Evolutionary conservation across 2,113 vertebrate species (phyloP), one percentile per base, ranked within the genome.

Genomic region (Lagopus leucura): DNA sequence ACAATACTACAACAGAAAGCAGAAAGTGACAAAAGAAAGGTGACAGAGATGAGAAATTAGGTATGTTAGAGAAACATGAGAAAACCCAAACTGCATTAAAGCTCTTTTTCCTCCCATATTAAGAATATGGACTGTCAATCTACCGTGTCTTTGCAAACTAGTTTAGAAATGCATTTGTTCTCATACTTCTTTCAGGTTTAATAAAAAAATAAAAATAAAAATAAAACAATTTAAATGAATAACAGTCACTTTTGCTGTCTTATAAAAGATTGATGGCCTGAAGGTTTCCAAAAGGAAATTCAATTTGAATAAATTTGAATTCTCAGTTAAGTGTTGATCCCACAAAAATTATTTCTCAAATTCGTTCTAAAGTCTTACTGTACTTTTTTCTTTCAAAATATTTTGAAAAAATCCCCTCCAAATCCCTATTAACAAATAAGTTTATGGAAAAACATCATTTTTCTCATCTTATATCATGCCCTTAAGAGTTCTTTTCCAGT

Each of bases 281-380:
- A 89, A 96, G 84, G 86, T 94, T 96, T 97, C 94, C 94, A 92
- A 92, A 95, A 96, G 87, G 65, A 95, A 98, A 97, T 80, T 91
- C 83, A 95, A 93, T 96, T 96, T 98, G 84, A 96, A 97, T 94
- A 96, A 97, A 70, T 76, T 93, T 3, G 3, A 94, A 86, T 93
- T 95, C 81, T 91, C 93, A 95, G 66, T 50, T 83, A 96, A 95
- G 72, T 65, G 83, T 93, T 89, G 79, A 72, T 94, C 87, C 80
- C 80, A 78, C 91, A 94, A 93, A 90, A 82, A 55, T 95, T 95
- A 81, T 75, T 92, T 93, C 58, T 93, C 63, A 55, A 12, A 66
- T 82, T 88, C 40, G 45, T 91, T 92, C 75, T 60, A 57, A 82
- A 75, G 79, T 89, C 79, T 87, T 45, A 43, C 90, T 88, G 90